Evolutionary conservation across 2,113 vertebrate genomes (phyloP).

Genomic region (Beaufortia kweichowensis): DNA sequence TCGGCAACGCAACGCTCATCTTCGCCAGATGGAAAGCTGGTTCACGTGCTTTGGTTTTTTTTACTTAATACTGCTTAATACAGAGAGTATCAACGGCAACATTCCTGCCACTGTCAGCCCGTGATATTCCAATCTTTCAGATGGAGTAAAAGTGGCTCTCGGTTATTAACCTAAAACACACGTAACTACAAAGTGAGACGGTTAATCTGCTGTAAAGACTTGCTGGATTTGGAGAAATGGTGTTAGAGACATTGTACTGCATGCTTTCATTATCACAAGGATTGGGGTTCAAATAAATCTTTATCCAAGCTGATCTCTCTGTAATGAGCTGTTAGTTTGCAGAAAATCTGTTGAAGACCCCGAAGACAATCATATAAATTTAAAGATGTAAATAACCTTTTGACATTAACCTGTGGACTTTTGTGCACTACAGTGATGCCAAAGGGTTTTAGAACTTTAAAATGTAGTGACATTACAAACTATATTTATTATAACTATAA

Average conservation of each 20-base stretch:
- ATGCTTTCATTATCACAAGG: neutral
- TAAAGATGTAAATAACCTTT: neutral
- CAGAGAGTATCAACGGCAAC: conserved; percentile 64
- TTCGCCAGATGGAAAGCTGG: conserved; percentile 43
- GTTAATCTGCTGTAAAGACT: conserved; percentile 57
- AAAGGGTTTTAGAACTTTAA: no score
- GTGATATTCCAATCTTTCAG: conserved; percentile 62
- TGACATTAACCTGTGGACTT: neutral
- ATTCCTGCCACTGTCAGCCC: conserved; percentile 66
- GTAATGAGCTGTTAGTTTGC: neutral
- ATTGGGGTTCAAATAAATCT: neutral
- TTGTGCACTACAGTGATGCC: no score
- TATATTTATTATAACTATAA: no score
- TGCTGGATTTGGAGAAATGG: conserved; percentile 58
- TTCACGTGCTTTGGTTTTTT: conserved; percentile 68
- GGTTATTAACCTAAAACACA: conserved; percentile 64
- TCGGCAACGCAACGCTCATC: neutral
- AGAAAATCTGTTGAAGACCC: neutral
- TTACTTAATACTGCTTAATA: conserved; percentile 70
- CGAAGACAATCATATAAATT: neutral
- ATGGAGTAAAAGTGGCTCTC: conserved; percentile 58
- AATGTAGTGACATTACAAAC: no score
- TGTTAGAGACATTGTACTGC: neutral
- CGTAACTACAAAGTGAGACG: conserved; percentile 58
- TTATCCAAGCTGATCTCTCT: conserved; percentile 24